Evolutionary conservation across 2,797 vertebrate species (phyloP).

Genomic region (Staurois parvus): DNA sequence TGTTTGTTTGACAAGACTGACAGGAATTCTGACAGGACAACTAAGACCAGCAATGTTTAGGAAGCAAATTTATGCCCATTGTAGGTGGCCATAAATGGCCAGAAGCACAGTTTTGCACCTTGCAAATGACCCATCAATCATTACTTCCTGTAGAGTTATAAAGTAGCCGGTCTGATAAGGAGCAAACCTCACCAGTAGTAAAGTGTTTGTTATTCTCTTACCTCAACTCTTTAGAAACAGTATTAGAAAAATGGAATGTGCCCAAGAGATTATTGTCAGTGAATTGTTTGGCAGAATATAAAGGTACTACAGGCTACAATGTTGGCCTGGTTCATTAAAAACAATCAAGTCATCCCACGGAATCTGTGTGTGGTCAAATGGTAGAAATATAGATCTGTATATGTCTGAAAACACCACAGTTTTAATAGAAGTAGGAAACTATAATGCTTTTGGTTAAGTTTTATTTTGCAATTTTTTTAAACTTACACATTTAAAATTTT

Average conservation of each 20-base stretch:
- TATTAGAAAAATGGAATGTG: not conserved
- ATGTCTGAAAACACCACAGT: too few relatives aligned
- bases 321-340: not conserved
- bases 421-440: too few relatives aligned
- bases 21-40: not conserved
- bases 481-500: too few relatives aligned
- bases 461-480: too few relatives aligned
- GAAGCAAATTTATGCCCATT: not conserved
- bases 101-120: conserved; percentile 7
- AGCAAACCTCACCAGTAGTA: not conserved
- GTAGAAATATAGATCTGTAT: not conserved
- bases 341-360: not conserved
- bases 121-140: conserved; percentile 3
- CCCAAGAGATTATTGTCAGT: not conserved
- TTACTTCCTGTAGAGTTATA: not conserved
- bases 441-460: too few relatives aligned
- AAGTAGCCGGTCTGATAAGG: not conserved
- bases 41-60: not conserved
- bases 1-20: conserved; percentile 7
- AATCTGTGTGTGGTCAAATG: not conserved
- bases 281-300: not conserved
- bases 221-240: not conserved
- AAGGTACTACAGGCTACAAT: not conserved
- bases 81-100: conserved; percentile 4
- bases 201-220: not conserved